Evolutionary conservation across 2,113 vertebrate genomes (phyloP).

Genomic region (Protobothrops mucrosquamatus): DNA sequence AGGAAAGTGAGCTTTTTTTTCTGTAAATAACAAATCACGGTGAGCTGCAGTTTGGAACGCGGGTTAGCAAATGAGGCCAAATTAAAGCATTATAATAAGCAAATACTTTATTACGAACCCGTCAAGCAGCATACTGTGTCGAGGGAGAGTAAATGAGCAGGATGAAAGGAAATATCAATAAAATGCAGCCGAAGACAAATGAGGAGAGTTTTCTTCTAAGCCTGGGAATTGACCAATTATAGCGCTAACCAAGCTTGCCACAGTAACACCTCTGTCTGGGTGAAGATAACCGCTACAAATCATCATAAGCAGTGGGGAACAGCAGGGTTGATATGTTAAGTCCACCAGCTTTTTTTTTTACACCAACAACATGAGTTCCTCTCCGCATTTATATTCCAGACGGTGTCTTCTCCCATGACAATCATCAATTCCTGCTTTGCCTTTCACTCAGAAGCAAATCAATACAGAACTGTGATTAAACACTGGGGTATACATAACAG

Average conservation of each 20-base stretch:
- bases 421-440: neutral
- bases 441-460: neutral
- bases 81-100: conserved; percentile 21
- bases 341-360: conserved; percentile 27
- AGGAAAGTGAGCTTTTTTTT: neutral
- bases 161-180: conserved; percentile 33
- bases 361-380: conserved; percentile 36
- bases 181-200: conserved; percentile 27
- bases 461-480: neutral
- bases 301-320: conserved; percentile 35
- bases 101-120: conserved; percentile 28
- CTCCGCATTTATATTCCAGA: conserved; percentile 28
- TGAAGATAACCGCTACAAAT: conserved; percentile 57
- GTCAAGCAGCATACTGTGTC: conserved; percentile 1
- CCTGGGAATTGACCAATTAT: conserved; percentile 58
- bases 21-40: neutral
- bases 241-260: conserved; percentile 54
- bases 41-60: conserved; percentile 1
- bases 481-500: neutral
- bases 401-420: neutral
- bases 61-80: neutral
- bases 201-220: conserved; percentile 42
- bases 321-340: conserved; percentile 31
- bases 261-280: conserved; percentile 51
- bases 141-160: conserved; percentile 45